Conservation (phyloP, 2,797 vertebrate species). For the Aeoliscus strigatus region DNA sequence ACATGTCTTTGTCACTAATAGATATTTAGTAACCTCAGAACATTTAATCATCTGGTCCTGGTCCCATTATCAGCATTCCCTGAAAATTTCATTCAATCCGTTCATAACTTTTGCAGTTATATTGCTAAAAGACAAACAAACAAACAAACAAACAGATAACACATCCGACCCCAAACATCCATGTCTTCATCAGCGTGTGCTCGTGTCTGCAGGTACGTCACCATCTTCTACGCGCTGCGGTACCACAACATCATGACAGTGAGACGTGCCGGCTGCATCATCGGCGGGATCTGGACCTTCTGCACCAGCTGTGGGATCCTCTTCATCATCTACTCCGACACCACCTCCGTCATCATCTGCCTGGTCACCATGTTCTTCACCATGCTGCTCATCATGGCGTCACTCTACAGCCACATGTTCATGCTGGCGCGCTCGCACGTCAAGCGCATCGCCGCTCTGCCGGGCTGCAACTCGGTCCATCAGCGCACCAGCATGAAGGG, state of each 20-base stretch:
- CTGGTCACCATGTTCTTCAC: conserved; percentile 92
- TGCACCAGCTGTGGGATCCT: conserved; percentile 83
- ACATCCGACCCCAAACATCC: too few relatives aligned
- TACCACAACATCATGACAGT: conserved; percentile 93
- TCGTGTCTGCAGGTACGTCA: too few relatives aligned
- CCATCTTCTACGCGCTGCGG: conserved; percentile 92
- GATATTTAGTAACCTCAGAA: too few relatives aligned
- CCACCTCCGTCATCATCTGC: conserved; percentile 87
- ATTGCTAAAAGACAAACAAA: too few relatives aligned
- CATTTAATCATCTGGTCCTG: too few relatives aligned
- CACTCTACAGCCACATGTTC: conserved; percentile 95
- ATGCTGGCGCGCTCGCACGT: conserved; percentile 89
- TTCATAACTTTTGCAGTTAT: too few relatives aligned
- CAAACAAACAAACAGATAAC: too few relatives aligned
- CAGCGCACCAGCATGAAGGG: conserved; percentile 94
- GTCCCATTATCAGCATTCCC: too few relatives aligned
- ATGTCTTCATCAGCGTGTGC: too few relatives aligned
- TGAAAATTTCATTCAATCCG: too few relatives aligned
- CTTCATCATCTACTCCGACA: conserved; percentile 92
- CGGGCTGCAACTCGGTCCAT: conserved; percentile 78
- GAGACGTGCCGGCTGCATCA: conserved; percentile 77
- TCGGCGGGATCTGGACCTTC: conserved; percentile 84
- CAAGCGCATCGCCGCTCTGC: conserved; percentile 87
- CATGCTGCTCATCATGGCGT: conserved; percentile 94
- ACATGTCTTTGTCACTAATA: too few relatives aligned